These are phyloP conservation scores for Oncorhynchus kisutch DNA, from an alignment of 2,113 vertebrate species.

Conservation along the genomic window DNA sequence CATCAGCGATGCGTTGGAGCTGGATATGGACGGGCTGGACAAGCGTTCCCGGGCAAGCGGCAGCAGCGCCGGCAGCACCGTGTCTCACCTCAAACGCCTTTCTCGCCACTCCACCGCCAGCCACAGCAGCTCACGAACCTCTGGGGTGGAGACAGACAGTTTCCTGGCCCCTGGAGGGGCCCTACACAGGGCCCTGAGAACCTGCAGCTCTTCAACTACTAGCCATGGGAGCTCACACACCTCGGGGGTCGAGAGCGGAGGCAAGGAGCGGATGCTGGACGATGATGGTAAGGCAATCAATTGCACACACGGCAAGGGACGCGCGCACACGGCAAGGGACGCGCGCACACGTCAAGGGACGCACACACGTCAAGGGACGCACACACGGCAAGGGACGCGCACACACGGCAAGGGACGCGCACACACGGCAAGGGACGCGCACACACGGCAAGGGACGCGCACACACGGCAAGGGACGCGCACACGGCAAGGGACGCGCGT, in stretches of 20 bases:
- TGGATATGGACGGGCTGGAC: constrained; percentile 94
- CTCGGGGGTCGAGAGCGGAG: constrained; percentile 90
- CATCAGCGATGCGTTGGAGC: constrained; percentile 96
- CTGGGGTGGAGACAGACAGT: constrained; percentile 86
- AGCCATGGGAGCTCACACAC: constrained; percentile 96
- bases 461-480: too few species aligned
- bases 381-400: too few species aligned
- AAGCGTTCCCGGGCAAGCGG: constrained; percentile 91
- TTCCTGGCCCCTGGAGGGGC: constrained; percentile 44
- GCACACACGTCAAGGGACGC: too few species aligned
- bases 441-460: too few species aligned
- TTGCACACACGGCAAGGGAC: too few species aligned
- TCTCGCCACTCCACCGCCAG: constrained; percentile 89
- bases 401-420: too few species aligned
- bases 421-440: too few species aligned
- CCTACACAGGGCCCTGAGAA: constrained; percentile 80
- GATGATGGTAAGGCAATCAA: constrained; percentile 81
- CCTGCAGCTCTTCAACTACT: constrained; percentile 92
- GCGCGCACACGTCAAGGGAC: too few species aligned
- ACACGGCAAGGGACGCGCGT: too few species aligned
- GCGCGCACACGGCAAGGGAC: too few species aligned
- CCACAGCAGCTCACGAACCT: constrained; percentile 96
- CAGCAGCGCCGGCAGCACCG: constrained; percentile 86
- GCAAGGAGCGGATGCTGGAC: constrained; percentile 90
- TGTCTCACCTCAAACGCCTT: constrained; percentile 84